Evolutionary conservation across 2,797 vertebrate genomes (phyloP), one percentile per base, ranked within the genome.

Genomic region (Vespertilio murinus): DNA sequence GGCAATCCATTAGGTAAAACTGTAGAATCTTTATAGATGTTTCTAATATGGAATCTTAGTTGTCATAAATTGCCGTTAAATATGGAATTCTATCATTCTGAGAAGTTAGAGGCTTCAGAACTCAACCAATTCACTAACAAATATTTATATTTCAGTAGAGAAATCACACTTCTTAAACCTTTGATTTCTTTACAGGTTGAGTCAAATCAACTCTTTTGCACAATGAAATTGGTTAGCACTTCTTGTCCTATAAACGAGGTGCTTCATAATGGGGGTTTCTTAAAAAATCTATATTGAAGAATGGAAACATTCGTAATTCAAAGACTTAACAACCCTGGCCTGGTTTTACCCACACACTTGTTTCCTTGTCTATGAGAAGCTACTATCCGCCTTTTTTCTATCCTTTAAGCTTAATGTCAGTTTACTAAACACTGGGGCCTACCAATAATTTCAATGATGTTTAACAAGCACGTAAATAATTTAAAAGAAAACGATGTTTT

Each of bases 401-500:
- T 88, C 54, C 88, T 93, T 17, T 65, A 75, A 67, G 78, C 92
- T 91, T 96, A 74, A 92, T 67, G 95, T 88, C 84, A 97, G 75
- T 95, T 96, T 95, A 93, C 84, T 92, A 92, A 96, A 97, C 95
- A 96, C 69, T 81, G 61, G 77, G 33, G 78, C 96, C 67, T 94
- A 86, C 35, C 67, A 28, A 95, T 91, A 93, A 90, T 85, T 93
- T 91, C 87, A 97, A 94, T 95, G 75, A 95, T 45, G 92, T 74
- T 93, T 84, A 94, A 96, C 97, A 96, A 75, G 97, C 93, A 96
- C 33, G 54, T 18, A 95, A 97, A 93, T 81, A 95, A 95, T 82
- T 97, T 92, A 83, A 95, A 91, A 91, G 6, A 45, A 92, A 94
- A 65, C 67, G 90, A 59, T 3, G 79, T 17, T 73, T 91, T 86